Conservation (phyloP, 2,888 invertebrate genomes). For the Oxycera nigricornis region DNA sequence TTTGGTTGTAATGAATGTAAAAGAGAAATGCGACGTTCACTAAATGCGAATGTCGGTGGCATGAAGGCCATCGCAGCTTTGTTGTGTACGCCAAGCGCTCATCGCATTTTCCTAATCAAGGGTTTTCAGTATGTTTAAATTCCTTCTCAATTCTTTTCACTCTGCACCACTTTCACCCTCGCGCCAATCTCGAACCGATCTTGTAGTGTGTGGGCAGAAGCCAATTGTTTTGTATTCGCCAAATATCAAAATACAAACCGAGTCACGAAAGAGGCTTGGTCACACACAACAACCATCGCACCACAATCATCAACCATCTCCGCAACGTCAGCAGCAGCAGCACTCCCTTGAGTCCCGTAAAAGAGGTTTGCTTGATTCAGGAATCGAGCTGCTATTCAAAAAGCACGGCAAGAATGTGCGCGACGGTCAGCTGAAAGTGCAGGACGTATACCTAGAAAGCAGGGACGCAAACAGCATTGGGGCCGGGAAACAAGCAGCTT, state of each 20-base stretch:
- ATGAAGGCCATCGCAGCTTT: background rate
- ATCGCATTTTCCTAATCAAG: background rate
- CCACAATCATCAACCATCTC: background rate
- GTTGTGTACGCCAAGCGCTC: background rate
- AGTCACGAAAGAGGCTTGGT: constrained; percentile 38
- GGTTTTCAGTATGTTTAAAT: background rate
- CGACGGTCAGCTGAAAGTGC: constrained; percentile 41
- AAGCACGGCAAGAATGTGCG: constrained; percentile 48
- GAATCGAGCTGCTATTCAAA: constrained; percentile 50
- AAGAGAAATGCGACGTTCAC: background rate
- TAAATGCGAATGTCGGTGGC: background rate
- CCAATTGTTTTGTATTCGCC: constrained; percentile 49
- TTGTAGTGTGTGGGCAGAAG: constrained; percentile 48
- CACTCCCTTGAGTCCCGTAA: constrained; percentile 44
- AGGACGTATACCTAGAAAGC: constrained; percentile 41
- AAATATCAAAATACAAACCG: constrained; percentile 50
- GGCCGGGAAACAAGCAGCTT: background rate
- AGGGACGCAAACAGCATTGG: background rate
- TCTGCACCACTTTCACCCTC: background rate
- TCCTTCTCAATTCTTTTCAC: background rate
- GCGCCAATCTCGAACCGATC: background rate
- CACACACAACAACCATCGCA: constrained; percentile 16
- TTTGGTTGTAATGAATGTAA: constrained; percentile 23
- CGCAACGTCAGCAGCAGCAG: constrained; percentile 34
- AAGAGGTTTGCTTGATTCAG: constrained; percentile 49